Conservation (phyloP, 2,888 invertebrate genomes). For the Tenthredo distinguenda region DNA sequence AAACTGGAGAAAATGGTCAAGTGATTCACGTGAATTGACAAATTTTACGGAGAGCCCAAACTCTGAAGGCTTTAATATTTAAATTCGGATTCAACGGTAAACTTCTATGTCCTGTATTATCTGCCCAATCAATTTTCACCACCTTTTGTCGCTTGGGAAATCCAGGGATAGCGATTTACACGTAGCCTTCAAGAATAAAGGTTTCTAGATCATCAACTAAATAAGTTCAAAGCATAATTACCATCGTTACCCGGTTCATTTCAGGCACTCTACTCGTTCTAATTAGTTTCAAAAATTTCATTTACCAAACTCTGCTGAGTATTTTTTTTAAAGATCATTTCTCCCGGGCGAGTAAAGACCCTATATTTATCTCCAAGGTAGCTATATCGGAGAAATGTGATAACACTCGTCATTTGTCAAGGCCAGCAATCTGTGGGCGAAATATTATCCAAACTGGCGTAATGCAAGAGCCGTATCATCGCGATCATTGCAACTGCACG, state of each 20-base stretch:
- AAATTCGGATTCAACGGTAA: background rate
- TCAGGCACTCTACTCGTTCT: background rate
- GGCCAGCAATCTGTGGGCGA: background rate
- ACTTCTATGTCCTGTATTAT: conserved; percentile 10
- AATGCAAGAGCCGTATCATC: conserved; percentile 23
- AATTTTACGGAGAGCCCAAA: background rate
- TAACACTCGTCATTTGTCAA: conserved; percentile 26
- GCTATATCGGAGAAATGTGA: background rate
- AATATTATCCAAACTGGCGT: conserved; percentile 27
- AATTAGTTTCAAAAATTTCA: background rate
- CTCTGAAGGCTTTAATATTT: background rate
- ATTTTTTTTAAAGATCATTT: background rate
- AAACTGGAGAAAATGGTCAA: background rate
- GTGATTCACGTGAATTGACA: conserved; percentile 16
- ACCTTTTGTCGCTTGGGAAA: background rate
- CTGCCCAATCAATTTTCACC: background rate
- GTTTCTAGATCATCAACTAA: background rate
- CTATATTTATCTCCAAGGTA: background rate
- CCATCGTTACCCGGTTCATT: background rate
- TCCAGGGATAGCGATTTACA: background rate
- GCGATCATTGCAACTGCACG: conserved; percentile 19
- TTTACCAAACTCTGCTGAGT: background rate
- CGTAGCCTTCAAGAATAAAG: background rate
- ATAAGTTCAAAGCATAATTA: background rate
- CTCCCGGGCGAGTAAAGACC: background rate